phyloP scores from a whole-genome alignment of 64 coral and sea anemone genomes.

The Exaiptasia diaphana region DNA sequence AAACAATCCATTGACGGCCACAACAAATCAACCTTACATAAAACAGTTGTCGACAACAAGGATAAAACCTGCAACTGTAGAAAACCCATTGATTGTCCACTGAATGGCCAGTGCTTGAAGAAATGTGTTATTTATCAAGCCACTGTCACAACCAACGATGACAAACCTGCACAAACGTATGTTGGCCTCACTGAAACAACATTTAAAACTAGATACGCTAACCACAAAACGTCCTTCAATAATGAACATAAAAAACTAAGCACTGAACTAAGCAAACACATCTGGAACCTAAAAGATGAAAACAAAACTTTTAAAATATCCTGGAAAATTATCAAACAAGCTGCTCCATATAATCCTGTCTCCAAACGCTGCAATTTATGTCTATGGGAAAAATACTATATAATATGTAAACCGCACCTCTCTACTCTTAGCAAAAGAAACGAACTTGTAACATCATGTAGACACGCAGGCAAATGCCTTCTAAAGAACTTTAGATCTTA shows the following conservation, averaged over 20 bases:
- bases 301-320: neutral
- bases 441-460: neutral
- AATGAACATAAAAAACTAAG: neutral
- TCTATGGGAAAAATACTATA: neutral
- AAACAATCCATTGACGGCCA: slow-evolving; percentile 11
- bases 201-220: slow-evolving; percentile 3
- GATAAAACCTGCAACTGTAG: slow-evolving; percentile 2
- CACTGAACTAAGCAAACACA: slow-evolving; percentile 13
- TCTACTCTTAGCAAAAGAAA: neutral
- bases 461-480: neutral
- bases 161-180: slow-evolving; percentile 4
- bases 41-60: neutral
- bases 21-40: neutral
- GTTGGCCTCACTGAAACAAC: neutral
- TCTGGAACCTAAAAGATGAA: neutral
- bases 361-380: slow-evolving; percentile 19
- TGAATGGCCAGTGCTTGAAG: neutral
- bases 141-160: neutral
- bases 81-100: neutral
- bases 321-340: neutral
- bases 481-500: no score
- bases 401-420: neutral
- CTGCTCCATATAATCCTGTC: neutral
- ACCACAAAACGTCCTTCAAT: neutral
- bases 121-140: neutral